Evolutionary conservation across 2,797 vertebrate genomes (phyloP), one percentile per base, ranked within the genome.

Genomic region (Synanceia verrucosa): DNA sequence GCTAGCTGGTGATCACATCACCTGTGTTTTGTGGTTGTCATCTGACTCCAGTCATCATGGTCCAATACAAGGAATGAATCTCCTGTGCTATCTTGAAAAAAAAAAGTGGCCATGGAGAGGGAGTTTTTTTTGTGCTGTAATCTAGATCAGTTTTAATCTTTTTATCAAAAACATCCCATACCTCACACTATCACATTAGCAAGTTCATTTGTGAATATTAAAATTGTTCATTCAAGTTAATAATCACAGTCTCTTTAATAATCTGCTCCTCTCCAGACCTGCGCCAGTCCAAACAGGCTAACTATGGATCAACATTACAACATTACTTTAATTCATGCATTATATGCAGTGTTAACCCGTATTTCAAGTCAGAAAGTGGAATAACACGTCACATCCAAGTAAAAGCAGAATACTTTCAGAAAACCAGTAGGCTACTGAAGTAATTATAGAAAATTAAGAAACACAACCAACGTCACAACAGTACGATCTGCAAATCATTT

Each of bases 1-100:
- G 71, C 53, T 79, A 61, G 74, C 73, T 78, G 72, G 59, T 78
- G 72, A 89, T 86, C 82, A 76, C 65, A 76, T 86, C 83, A 84
- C 83, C 85, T 86, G 79, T 77, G 65, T 77, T 85, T 77, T 76
- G 41, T 77, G 71, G 62, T 70, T 34, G 10, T 71, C 66, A 86
- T 80, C 73, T 76, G 75, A 82, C 71, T 81, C 31, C 3, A 60
- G 59, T 70, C 65, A 63, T 61, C 70, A 65, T 62, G 37, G 57
- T 51, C 34, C 18, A 39, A 24, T 70, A 41, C 21, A 24, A 52
- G 39, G 23, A 61, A 76, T 56, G 7, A 55, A 56, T 75, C 64
- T 41, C 24, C 12, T 1, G 5, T 57, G 41, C 37, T 33, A 24
- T 43, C 39, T 19, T 65, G 10, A 61, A 39, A 56, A 31, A n/a